Conservation (phyloP, 2,113 vertebrate genomes). For the Megaptera novaeangliae region DNA sequence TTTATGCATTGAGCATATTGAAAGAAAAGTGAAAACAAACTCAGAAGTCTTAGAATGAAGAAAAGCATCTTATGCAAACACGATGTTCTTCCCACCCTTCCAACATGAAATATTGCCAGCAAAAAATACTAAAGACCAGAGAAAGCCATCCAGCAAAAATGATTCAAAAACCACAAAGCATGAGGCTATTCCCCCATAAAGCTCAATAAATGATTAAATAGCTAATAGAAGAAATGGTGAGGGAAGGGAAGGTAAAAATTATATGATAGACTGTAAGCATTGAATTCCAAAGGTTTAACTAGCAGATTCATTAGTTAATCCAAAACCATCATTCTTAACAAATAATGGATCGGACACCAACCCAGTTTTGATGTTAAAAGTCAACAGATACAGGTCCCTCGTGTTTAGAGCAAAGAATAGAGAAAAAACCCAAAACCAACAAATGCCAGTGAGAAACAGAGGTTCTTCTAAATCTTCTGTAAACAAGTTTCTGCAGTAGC, state of each 20-base stretch:
- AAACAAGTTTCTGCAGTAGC: neutral
- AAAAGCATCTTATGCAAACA: neutral
- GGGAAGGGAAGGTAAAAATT: neutral
- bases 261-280: neutral
- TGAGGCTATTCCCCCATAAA: neutral
- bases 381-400: neutral
- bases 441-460: neutral
- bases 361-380: neutral
- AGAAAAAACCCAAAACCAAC: neutral
- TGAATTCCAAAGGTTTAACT: neutral
- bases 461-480: neutral
- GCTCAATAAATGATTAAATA: neutral
- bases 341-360: neutral
- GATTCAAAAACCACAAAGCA: neutral
- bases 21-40: constrained; percentile 9
- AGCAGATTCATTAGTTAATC: neutral
- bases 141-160: neutral
- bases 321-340: neutral
- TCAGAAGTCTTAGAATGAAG: neutral
- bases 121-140: neutral
- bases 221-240: neutral
- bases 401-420: neutral
- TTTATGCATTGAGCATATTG: neutral
- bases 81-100: neutral
- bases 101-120: neutral